Evolutionary conservation across 2,113 vertebrate species (phyloP).

Genomic region (Corydoras sp.): DNA sequence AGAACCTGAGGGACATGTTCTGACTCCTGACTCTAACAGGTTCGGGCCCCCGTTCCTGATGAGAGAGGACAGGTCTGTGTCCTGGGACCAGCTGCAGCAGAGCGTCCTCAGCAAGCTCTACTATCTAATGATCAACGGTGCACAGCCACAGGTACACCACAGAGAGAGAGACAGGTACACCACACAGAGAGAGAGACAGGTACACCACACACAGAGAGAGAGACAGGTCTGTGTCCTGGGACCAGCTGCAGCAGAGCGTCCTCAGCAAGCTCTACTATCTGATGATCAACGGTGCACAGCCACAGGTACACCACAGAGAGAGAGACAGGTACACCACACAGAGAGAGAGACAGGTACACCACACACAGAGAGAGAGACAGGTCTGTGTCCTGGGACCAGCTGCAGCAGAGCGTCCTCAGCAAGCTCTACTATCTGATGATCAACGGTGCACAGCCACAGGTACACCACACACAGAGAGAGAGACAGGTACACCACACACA

Average conservation of each 20-base stretch:
- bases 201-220: too few relatives aligned
- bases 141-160: conserved; percentile 65
- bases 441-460: conserved; percentile 71
- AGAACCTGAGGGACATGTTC: too few relatives aligned
- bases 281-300: conserved; percentile 73
- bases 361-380: conserved; percentile 58
- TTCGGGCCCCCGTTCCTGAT: conserved; percentile 89
- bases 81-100: conserved; percentile 86
- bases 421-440: conserved; percentile 80
- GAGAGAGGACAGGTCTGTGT: conserved; percentile 75
- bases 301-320: conserved; percentile 61
- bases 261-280: conserved; percentile 78
- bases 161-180: too few relatives aligned
- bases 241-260: conserved; percentile 82
- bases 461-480: conserved; percentile 45
- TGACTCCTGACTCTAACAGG: conserved; percentile 55
- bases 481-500: too few relatives aligned
- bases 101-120: conserved; percentile 79
- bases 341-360: too few relatives aligned
- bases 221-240: conserved; percentile 81
- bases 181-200: too few relatives aligned
- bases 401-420: conserved; percentile 81
- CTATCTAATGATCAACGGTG: conserved; percentile 78
- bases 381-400: conserved; percentile 80
- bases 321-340: too few relatives aligned